Evolutionary conservation across 2,888 invertebrate species (phyloP).

Genomic region (Volucella inanis): DNA sequence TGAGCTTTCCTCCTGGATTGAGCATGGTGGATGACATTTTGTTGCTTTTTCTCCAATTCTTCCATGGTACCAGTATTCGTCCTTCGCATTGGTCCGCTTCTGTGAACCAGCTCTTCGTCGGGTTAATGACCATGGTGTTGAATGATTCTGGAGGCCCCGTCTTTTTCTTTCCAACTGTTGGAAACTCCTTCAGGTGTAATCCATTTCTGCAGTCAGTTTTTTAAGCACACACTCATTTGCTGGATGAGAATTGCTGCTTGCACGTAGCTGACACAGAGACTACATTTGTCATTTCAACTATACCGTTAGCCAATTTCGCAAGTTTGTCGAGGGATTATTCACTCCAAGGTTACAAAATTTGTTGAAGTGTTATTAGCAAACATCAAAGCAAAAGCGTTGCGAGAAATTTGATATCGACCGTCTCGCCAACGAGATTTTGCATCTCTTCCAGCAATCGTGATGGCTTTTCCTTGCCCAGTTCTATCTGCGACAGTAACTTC

Average conservation of each 20-base stretch:
- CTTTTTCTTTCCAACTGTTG: conserved; percentile 16
- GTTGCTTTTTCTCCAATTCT: conserved; percentile 16
- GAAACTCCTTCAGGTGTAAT: conserved; percentile 24
- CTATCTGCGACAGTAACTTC: too few species aligned
- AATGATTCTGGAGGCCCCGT: too few species aligned
- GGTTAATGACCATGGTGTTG: too few species aligned
- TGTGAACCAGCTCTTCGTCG: too few species aligned
- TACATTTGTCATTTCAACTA: too few species aligned
- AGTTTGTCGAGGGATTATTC: too few species aligned
- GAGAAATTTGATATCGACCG: conserved; percentile 11
- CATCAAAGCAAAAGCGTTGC: conserved; percentile 22
- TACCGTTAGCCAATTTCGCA: too few species aligned
- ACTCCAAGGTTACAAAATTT: too few species aligned
- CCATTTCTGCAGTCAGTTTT: conserved; percentile 14
- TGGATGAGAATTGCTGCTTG: neutral
- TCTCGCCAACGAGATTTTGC: neutral
- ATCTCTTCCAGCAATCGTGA: neutral
- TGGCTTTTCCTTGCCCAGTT: neutral
- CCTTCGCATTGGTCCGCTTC: neutral
- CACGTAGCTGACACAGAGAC: too few species aligned
- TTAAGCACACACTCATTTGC: neutral
- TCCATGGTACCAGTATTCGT: conserved; percentile 5
- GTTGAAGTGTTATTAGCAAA: too few species aligned
- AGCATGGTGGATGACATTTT: neutral
- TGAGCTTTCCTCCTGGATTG: neutral